phyloP scores from a whole-genome alignment of 1,140 invertebrate species.

The Drosophila dunni region DNA sequence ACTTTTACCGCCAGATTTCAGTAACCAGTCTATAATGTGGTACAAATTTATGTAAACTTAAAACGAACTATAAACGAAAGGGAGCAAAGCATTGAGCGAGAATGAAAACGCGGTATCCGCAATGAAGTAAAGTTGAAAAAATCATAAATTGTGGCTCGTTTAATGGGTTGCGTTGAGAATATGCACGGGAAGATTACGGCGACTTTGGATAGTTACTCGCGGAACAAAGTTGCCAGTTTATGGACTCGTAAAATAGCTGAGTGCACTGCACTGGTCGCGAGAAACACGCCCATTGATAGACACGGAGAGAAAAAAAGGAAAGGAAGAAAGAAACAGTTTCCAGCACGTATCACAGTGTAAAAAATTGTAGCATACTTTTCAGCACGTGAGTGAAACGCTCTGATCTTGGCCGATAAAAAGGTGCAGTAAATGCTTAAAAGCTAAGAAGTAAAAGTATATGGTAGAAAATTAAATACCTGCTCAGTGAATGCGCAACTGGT shows the following conservation, averaged over 20 bases:
- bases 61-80: too few relatives aligned
- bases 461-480: not conserved
- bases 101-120: not conserved
- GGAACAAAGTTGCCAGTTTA: conserved; percentile 25
- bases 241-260: conserved; percentile 5
- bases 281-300: too few relatives aligned
- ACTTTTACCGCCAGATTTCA: too few relatives aligned
- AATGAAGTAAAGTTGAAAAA: not conserved
- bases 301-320: too few relatives aligned
- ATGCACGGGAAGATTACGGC: not conserved
- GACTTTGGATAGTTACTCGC: not conserved
- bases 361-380: conserved; percentile 40
- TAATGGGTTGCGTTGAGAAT: conserved; percentile 1
- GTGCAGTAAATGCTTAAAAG: not conserved
- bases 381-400: not conserved
- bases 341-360: conserved; percentile 12
- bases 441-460: not conserved
- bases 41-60: too few relatives aligned
- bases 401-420: conserved; percentile 6
- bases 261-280: not conserved
- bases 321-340: not conserved
- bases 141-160: conserved; percentile 2
- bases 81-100: too few relatives aligned
- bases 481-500: not conserved
- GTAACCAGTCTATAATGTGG: too few relatives aligned